A percentile compares a stretch with the other conserved stretches of the same genome.
These are phyloP conservation scores for Apamea monoglypha DNA, from an alignment of 2,888 invertebrate genomes.

Conservation along the genomic window DNA sequence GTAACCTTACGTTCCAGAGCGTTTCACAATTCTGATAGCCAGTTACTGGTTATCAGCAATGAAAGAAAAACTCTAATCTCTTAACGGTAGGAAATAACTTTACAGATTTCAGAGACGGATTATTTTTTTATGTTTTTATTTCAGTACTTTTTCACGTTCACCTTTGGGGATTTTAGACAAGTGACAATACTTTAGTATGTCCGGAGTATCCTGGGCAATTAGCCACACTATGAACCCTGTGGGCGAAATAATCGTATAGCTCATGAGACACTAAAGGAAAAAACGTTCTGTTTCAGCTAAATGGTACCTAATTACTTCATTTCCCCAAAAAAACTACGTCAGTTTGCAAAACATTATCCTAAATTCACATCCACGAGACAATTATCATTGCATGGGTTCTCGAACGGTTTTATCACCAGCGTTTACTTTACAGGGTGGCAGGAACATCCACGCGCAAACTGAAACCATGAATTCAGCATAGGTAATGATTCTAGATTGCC, in stretches of 20 bases:
- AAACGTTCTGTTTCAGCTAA: not conserved
- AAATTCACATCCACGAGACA: not conserved
- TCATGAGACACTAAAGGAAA: not conserved
- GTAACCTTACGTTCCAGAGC: conserved; percentile 74
- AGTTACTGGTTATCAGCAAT: conserved; percentile 50
- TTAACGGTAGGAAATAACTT: conserved; percentile 34
- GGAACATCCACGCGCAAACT: too few relatives aligned
- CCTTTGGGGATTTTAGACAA: not conserved
- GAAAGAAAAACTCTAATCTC: conserved; percentile 44
- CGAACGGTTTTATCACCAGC: not conserved
- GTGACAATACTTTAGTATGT: not conserved
- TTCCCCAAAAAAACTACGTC: not conserved
- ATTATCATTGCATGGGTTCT: too few relatives aligned
- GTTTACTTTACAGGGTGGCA: not conserved
- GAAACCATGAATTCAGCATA: too few relatives aligned
- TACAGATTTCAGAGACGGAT: conserved; percentile 23
- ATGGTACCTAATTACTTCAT: not conserved
- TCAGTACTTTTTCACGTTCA: not conserved
- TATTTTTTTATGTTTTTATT: not conserved
- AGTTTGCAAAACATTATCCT: not conserved
- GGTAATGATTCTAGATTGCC: too few relatives aligned
- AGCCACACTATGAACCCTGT: not conserved
- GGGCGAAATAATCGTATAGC: not conserved
- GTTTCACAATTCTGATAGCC: conserved; percentile 71
- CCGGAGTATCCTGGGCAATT: not conserved